Evolutionary conservation across 1,140 invertebrate species (phyloP).

Genomic region (Procambarus virginalis): DNA sequence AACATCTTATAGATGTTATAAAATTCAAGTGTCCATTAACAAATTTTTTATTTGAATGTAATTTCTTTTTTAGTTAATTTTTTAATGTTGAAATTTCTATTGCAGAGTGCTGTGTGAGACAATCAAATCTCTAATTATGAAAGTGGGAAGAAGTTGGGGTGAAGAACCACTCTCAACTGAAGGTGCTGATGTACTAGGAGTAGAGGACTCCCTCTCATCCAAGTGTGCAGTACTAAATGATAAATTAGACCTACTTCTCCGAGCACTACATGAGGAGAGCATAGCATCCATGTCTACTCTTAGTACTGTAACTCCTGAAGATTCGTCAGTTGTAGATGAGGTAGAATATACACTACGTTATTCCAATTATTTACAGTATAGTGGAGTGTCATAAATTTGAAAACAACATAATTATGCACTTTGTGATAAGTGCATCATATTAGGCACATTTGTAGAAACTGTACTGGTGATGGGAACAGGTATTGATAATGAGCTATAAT

Average conservation of each 20-base stretch:
- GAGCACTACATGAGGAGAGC: constrained; percentile 83
- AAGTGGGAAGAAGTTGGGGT: constrained; percentile 76
- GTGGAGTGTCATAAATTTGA: too few species aligned
- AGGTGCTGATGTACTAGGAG: constrained; percentile 76
- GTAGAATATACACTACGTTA: not conserved
- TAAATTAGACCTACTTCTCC: constrained; percentile 84
- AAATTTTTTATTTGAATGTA: too few species aligned
- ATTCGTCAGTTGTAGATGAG: constrained; percentile 71
- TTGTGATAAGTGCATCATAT: too few species aligned
- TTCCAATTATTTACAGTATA: too few species aligned
- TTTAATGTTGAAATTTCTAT: not conserved
- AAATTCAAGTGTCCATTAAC: too few species aligned
- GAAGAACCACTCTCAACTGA: constrained; percentile 20
- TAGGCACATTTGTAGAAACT: too few species aligned
- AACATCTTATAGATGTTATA: too few species aligned
- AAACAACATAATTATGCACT: too few species aligned
- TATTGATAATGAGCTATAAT: too few species aligned
- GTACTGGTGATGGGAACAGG: too few species aligned
- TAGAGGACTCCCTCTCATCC: constrained; percentile 75
- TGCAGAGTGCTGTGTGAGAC: constrained; percentile 84
- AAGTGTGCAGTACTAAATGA: constrained; percentile 86
- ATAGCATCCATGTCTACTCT: constrained; percentile 60
- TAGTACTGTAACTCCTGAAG: constrained; percentile 62
- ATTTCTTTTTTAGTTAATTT: too few species aligned
- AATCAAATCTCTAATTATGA: constrained; percentile 84